Evolutionary conservation across 2,888 invertebrate genomes (phyloP).

Genomic region (Ophion slaviceki): DNA sequence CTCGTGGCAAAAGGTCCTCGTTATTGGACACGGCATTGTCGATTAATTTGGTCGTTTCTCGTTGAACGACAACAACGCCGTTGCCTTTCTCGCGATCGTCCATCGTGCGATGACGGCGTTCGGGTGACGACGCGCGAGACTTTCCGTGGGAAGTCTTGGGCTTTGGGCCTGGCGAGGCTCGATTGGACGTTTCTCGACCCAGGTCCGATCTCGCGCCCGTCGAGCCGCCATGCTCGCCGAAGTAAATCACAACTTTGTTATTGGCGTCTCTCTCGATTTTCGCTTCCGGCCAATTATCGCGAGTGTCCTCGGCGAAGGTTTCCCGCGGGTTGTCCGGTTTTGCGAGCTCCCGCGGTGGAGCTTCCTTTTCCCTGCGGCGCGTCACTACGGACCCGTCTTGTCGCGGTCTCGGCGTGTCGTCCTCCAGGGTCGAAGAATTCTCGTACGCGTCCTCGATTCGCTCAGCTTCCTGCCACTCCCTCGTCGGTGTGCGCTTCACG

Average conservation of each 20-base stretch:
- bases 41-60: not conserved
- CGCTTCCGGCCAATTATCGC: constrained; percentile 60
- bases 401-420: constrained; percentile 63
- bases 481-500: constrained; percentile 73
- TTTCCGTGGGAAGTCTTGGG: constrained; percentile 1
- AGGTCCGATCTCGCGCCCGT: no score
- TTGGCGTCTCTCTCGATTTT: constrained; percentile 79
- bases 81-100: constrained; percentile 40
- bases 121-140: not conserved
- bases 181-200: constrained; percentile 27
- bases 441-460: constrained; percentile 72
- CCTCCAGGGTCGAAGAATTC: constrained; percentile 74
- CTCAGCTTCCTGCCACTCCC: constrained; percentile 77
- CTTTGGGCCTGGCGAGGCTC: constrained; percentile 1
- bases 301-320: not conserved
- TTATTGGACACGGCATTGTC: constrained; percentile 12
- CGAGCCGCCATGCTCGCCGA: constrained; percentile 85
- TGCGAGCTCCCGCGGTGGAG: not conserved
- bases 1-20: constrained; percentile 26
- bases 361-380: not conserved
- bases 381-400: constrained; percentile 17
- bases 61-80: not conserved
- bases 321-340: not conserved
- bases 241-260: constrained; percentile 90
- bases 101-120: not conserved